Evolutionary conservation across 2,113 vertebrate species (phyloP).

Genomic region (Sander vitreus): DNA sequence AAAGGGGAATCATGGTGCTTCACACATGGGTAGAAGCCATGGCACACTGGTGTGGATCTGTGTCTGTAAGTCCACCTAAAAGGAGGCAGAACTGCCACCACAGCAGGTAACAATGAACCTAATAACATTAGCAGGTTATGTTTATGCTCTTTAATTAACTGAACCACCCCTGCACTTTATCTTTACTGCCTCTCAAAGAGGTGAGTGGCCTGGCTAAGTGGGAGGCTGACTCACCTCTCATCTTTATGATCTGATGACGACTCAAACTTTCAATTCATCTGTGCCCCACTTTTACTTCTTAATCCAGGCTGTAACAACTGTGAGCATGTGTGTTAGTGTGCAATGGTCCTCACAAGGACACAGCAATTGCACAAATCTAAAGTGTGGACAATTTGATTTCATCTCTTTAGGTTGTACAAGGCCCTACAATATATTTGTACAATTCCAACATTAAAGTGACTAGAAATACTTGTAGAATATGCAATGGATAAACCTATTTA

Average conservation of each 20-base stretch:
- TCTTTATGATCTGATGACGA: conserved; percentile 10
- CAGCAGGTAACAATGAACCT: conserved; percentile 2
- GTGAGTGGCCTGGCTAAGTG: not conserved
- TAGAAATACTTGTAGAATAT: not conserved
- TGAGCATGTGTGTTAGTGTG: not conserved
- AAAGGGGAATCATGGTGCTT: conserved; percentile 17
- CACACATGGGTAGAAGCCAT: conserved; percentile 1
- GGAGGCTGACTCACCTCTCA: conserved; percentile 22
- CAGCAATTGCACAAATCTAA: not conserved
- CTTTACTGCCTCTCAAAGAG: conserved; percentile 18
- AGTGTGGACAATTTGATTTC: no score
- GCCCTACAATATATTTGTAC: no score
- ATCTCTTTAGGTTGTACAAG: no score
- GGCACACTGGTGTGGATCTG: not conserved
- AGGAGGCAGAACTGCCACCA: not conserved
- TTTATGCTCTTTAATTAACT: conserved; percentile 23
- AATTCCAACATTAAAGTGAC: not conserved
- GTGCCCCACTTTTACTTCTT: not conserved
- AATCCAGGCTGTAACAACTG: not conserved
- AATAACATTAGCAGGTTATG: conserved; percentile 13
- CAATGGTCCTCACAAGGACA: conserved; percentile 10
- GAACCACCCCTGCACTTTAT: conserved; percentile 6
- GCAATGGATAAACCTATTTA: not conserved
- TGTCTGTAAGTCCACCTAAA: not conserved
- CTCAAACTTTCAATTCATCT: not conserved